These are phyloP conservation scores for Tauraco erythrolophus DNA, from an alignment of 2,113 vertebrate species.

Conservation along the genomic window DNA sequence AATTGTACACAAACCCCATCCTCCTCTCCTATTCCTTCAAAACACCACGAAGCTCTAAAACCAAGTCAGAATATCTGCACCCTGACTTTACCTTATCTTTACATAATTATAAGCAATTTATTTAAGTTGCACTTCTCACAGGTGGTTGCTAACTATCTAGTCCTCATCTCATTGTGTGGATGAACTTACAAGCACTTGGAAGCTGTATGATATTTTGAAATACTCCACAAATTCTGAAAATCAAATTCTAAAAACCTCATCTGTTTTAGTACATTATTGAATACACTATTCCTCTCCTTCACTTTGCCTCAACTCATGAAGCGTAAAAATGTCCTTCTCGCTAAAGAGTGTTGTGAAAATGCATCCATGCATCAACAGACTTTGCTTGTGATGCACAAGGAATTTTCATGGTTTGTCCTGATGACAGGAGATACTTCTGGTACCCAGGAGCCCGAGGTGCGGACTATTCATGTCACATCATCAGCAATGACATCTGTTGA, in stretches of 20 bases:
- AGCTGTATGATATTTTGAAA: background rate
- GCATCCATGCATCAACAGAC: background rate
- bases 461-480: background rate
- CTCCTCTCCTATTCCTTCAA: background rate
- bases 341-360: background rate
- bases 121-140: background rate
- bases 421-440: background rate
- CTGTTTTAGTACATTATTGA: background rate
- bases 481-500: background rate
- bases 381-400: background rate
- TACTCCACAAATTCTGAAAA: background rate
- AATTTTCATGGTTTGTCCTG: background rate
- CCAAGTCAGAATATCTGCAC: background rate
- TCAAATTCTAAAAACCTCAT: background rate
- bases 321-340: background rate
- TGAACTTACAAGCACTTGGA: background rate
- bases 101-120: background rate
- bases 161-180: background rate
- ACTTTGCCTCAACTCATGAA: background rate
- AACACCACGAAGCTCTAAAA: background rate
- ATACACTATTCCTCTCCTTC: background rate
- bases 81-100: background rate
- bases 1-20: background rate
- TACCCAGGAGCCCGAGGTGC: fast-evolving
- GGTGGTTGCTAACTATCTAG: background rate